Evolutionary conservation across 2,888 invertebrate genomes (phyloP), one percentile per base, ranked within the genome.

Genomic region (Ennomos fuscantarius): DNA sequence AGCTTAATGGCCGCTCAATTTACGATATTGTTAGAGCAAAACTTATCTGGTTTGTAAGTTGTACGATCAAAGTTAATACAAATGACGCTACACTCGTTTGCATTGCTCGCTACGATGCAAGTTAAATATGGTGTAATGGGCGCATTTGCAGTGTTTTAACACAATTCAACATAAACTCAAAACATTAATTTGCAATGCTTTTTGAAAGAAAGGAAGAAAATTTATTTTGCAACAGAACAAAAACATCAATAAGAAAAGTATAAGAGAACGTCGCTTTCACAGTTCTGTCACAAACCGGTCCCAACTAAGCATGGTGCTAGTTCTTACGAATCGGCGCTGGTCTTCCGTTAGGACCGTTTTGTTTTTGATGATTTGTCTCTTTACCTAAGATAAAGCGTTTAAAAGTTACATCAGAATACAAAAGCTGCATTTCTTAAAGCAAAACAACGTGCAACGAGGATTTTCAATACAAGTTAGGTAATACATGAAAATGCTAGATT

Each of bases 11-110:
- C 61, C 67, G 74, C 68, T 77, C 72, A 78, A 82, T 82, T 83
- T 84, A 83, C 78, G 77, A 79, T 82, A 81, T 78, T 73, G 76
- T 81, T 78, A 72, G 73, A 76, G 78, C 72, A 78, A 86, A 87
- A 86, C 83, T 87, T 84, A 86, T 86, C 82, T 78, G 73, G 74
- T 72, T 76, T 67, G 78, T n/a, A 86, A 87, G 80, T 86, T 82
- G 67, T 62, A 70, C 79, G 69, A 85, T 86, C 81, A 84, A 85
- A 81, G 78, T 79, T 76, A 79, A 76, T 71, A 74, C 73, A 79
- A 74, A 76, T 70, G 73, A 76, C 72, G 76, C 76, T 76, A 81
- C 76, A 73, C 71, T 80, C 76, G 82, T 86, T 84, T 84, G 79
- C 84, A 82, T 83, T 51, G 55, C 55, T 55, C 41, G 70, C 76